Conservation (phyloP, 1,140 invertebrate species). For the Batillaria attramentaria region DNA sequence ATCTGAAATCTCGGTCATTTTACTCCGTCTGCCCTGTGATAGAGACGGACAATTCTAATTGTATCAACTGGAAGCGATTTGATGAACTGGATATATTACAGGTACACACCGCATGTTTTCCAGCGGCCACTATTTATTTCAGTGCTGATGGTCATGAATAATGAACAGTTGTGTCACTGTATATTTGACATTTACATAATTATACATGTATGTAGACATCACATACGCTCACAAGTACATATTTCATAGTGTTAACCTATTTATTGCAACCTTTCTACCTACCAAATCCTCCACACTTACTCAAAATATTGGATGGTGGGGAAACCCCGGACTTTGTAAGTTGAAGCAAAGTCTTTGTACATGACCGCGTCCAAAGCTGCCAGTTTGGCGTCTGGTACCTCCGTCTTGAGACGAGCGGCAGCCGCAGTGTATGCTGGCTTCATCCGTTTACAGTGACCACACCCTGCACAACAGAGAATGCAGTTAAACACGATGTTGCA, state of each 20-base stretch:
- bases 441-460: constrained; percentile 72
- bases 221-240: background rate
- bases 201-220: background rate
- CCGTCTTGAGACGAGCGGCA: constrained; percentile 52
- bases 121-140: background rate
- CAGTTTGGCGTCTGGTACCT: constrained; percentile 75
- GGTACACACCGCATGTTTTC: too few relatives aligned
- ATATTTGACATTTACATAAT: background rate
- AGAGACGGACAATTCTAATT: too few relatives aligned
- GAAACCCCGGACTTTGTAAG: constrained; percentile 83
- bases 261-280: background rate
- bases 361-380: constrained; percentile 87
- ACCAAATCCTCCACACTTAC: constrained; percentile 39
- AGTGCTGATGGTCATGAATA: background rate
- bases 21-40: too few relatives aligned
- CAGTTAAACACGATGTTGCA: too few relatives aligned
- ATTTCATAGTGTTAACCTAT: background rate
- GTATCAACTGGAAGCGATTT: background rate
- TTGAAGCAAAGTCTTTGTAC: constrained; percentile 77
- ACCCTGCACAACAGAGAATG: constrained; percentile 56
- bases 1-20: too few relatives aligned
- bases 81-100: too few relatives aligned
- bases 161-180: too few relatives aligned
- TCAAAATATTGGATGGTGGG: constrained; percentile 77
- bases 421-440: constrained; percentile 68